These are phyloP conservation scores for Mythimna albipuncta DNA, from an alignment of 2,888 invertebrate genomes.

Conservation along the genomic window DNA sequence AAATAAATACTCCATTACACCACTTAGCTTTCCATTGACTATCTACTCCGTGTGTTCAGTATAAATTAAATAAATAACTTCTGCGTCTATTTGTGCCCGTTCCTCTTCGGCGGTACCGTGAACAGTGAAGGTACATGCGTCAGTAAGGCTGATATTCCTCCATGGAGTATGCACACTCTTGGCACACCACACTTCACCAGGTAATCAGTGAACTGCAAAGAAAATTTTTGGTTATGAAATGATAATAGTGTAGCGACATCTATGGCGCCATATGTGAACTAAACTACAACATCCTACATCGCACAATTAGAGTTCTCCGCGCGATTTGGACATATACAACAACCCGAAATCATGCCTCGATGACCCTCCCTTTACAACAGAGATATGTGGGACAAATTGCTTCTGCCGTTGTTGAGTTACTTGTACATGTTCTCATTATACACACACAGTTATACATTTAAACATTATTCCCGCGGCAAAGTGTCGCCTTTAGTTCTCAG, in stretches of 20 bases:
- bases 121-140: constrained; percentile 92
- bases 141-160: constrained; percentile 95
- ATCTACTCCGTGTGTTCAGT: constrained; percentile 28
- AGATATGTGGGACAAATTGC: no score
- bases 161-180: constrained; percentile 96
- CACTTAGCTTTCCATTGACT: constrained; percentile 22
- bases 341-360: no score
- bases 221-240: constrained; percentile 21
- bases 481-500: no score
- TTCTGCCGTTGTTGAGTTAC: no score
- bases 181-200: constrained; percentile 94
- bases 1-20: neutral
- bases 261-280: no score
- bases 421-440: neutral
- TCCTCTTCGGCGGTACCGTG: constrained; percentile 73
- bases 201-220: constrained; percentile 95
- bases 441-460: no score
- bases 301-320: no score
- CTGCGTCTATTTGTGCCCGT: constrained; percentile 57
- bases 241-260: neutral
- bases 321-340: no score
- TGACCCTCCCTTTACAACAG: no score
- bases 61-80: neutral
- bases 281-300: no score
- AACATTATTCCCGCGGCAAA: no score